These are phyloP conservation scores for Meandrusa payeni DNA, from an alignment of 2,888 invertebrate genomes.

Conservation along the genomic window DNA sequence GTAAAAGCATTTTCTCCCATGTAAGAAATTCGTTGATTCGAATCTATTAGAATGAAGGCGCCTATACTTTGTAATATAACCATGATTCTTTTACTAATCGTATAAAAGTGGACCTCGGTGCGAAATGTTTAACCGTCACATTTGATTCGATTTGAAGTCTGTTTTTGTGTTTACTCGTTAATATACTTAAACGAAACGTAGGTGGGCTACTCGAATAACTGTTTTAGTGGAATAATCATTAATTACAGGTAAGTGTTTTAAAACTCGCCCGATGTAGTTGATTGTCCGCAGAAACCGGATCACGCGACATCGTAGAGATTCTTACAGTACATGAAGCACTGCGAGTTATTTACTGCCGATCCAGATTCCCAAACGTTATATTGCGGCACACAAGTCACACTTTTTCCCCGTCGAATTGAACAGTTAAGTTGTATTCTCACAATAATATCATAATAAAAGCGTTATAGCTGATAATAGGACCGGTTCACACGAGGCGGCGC, in stretches of 20 bases:
- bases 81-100: too few relatives aligned
- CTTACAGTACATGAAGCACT: conserved; percentile 29
- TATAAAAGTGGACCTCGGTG: too few relatives aligned
- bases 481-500: conserved; percentile 51
- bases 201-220: not conserved
- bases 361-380: conserved; percentile 32
- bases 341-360: conserved; percentile 26
- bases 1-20: too few relatives aligned
- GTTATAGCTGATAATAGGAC: conserved; percentile 43
- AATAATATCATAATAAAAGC: conserved; percentile 35
- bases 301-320: conserved; percentile 30
- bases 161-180: not conserved
- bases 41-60: too few relatives aligned
- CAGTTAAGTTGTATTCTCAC: conserved; percentile 49
- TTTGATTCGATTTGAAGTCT: too few relatives aligned
- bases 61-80: too few relatives aligned
- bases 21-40: too few relatives aligned
- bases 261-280: not conserved
- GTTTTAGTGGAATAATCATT: conserved; percentile 9
- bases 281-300: conserved; percentile 31
- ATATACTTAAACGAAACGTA: too few relatives aligned
- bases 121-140: too few relatives aligned
- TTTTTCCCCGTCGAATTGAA: conserved; percentile 32
- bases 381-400: conserved; percentile 14
- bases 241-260: conserved; percentile 4